Base-by-base conservation (phyloP, 1,140 invertebrate genomes). In the Sogatella furcifera region DNA sequence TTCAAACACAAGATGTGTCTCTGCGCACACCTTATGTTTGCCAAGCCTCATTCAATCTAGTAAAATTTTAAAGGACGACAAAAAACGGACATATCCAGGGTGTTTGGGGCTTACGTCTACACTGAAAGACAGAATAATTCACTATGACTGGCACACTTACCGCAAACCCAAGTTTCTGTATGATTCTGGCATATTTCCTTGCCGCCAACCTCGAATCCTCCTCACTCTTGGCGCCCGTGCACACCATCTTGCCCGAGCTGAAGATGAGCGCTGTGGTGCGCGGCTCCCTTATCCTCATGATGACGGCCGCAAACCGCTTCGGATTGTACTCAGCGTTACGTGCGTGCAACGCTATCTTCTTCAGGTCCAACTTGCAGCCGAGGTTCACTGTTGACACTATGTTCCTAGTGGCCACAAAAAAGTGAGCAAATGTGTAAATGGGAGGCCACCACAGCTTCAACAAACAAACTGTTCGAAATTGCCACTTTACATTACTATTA, bases 321-420 rank as follows among this genome's bases (percentile, higher is more conserved):
- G 97, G 97, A 78, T 99, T 99, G 69, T 99, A 99, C 76, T 99
- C 97, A 13, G 97, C 97, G 81, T 99, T 99, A 75, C 97, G 84
- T 0, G 97, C 97, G 76, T 98, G 95, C 1, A 99, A 77, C 0
- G 97, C 97, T 68, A 99, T 99, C 76, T 95, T 97, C 70, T 97
- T 97, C 41, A 97, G 77, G 72, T 97, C 94, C 67, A 98, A 76
- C 77, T 94, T 95, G 71, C 95, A 98, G 68, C 88, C 94, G 58
- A 99, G 77, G 76, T 97, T 98, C 0, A 99, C 95, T 52, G 96
- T 99, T 42, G 95, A 97, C 0, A 99, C 96, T 70, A 99, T 95
- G 72, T 96, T 95, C 71, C 89, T 92, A 72, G 63, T 81, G 80
- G 67, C 0, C 17, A 44, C 42, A 57, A 15, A 24, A 56, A 6